Evolutionary conservation across 2,113 vertebrate genomes (phyloP).

Genomic region (Astatotilapia flaviijosephi): DNA sequence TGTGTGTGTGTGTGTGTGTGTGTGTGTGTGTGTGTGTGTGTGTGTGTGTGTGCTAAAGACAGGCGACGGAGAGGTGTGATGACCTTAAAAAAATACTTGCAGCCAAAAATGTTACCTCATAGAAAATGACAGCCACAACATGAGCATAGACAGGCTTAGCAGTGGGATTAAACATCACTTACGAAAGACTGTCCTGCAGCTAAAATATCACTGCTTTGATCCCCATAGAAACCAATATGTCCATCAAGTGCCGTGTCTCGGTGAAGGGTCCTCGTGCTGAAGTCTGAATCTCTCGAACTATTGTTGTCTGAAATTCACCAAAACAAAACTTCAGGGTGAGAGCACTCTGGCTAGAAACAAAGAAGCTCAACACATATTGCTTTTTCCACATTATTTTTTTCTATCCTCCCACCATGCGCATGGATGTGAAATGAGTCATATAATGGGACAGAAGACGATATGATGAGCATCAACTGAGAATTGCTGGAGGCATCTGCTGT

Average conservation of each 20-base stretch:
- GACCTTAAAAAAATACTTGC: background rate
- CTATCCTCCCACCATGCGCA: background rate
- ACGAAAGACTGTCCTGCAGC: background rate
- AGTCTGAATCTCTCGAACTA: background rate
- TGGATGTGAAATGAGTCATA: slow-evolving; percentile 15
- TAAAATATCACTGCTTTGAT: background rate
- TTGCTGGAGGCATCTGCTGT: slow-evolving; percentile 14
- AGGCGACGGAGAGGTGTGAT: background rate
- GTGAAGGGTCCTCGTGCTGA: background rate
- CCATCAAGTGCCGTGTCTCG: background rate
- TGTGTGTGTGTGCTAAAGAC: background rate
- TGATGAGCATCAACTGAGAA: slow-evolving; percentile 32
- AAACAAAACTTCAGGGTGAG: background rate
- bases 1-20: background rate
- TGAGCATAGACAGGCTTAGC: background rate
- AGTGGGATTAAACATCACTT: slow-evolving; percentile 4
- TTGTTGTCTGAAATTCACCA: background rate
- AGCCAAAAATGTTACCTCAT: background rate
- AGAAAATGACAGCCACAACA: background rate
- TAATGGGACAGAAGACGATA: background rate
- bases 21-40: background rate
- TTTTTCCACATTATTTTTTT: background rate
- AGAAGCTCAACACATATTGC: background rate
- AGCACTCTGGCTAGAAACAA: background rate
- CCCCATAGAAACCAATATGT: background rate